Percentiles rank a stretch among this genome's conserved stretches.
Conservation (phyloP, 1,140 invertebrate species). For the Pogonognathellus flavescens region DNA sequence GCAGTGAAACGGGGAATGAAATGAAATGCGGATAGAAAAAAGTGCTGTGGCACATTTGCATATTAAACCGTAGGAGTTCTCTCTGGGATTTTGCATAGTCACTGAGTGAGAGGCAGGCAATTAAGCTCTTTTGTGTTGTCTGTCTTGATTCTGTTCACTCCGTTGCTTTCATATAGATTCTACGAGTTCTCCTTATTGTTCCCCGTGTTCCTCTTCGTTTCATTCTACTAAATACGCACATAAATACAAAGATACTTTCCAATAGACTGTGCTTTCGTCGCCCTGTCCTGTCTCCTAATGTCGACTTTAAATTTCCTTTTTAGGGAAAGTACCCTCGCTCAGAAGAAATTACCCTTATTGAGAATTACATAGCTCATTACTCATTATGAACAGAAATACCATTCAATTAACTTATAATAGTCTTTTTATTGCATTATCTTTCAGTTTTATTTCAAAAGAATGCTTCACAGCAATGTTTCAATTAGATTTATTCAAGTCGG, state of each 20-base stretch:
- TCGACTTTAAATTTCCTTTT: constrained; percentile 36
- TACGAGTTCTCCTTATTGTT: constrained; percentile 25
- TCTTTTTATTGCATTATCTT: constrained; percentile 27
- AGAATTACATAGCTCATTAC: constrained; percentile 48
- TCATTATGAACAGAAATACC: constrained; percentile 46
- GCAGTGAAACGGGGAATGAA: constrained; percentile 33
- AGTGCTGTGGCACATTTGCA: constrained; percentile 47
- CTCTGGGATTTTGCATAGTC: constrained; percentile 45
- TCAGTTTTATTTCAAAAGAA: neutral
- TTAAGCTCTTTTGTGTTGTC: constrained; percentile 50
- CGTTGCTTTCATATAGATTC: constrained; percentile 37
- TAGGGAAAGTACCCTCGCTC: no score
- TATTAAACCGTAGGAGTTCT: constrained; percentile 46
- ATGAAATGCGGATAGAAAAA: constrained; percentile 45
- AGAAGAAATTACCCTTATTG: constrained; percentile 36
- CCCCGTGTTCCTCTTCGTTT: constrained; percentile 7
- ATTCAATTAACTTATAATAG: constrained; percentile 44
- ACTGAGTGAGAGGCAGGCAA: constrained; percentile 43
- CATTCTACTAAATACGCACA: neutral
- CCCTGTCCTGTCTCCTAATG: neutral
- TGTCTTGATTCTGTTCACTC: constrained; percentile 34
- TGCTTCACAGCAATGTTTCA: neutral
- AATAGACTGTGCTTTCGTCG: neutral
- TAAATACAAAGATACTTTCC: neutral
- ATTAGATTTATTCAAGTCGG: neutral